phyloP scores from a whole-genome alignment of 2,113 vertebrate species.

The Noturus placidus region DNA sequence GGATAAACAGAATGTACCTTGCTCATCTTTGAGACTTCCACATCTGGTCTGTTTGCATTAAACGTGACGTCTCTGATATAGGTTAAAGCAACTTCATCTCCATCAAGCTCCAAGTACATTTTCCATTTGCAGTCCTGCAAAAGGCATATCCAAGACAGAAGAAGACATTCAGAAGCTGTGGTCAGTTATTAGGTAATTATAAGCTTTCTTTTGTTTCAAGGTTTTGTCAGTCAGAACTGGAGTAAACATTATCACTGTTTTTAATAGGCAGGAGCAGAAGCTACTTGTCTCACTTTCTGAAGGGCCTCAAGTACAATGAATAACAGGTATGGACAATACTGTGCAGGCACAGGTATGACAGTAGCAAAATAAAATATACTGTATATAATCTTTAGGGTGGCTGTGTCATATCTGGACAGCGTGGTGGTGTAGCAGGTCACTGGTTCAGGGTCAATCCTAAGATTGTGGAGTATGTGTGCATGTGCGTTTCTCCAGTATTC shows the following conservation, averaged over 20 bases:
- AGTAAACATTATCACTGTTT: background rate
- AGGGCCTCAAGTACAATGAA: background rate
- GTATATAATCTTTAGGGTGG: background rate
- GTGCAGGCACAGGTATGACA: too few species aligned
- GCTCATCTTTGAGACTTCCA: constrained; percentile 88
- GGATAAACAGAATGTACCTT: constrained; percentile 73
- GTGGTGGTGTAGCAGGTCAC: background rate
- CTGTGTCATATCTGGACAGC: background rate
- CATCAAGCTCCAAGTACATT: constrained; percentile 98
- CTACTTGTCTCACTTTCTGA: background rate
- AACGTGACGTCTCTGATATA: constrained; percentile 98
- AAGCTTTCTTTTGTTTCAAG: background rate
- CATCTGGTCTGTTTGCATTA: constrained; percentile 83
- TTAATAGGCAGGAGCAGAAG: background rate
- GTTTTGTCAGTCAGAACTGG: background rate
- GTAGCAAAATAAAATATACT: background rate
- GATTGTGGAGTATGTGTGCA: background rate
- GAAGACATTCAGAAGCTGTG: constrained; percentile 29
- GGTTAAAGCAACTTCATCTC: constrained; percentile 92
- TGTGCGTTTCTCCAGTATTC: background rate
- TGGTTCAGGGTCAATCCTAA: background rate
- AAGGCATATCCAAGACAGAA: constrained; percentile 59
- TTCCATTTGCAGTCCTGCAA: constrained; percentile 98
- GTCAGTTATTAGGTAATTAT: background rate
- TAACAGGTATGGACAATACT: background rate